Percentiles rank a stretch among this genome's conserved stretches.
phyloP scores from a whole-genome alignment of 2,888 invertebrate genomes.

The Cryptocheilus praepositus region DNA sequence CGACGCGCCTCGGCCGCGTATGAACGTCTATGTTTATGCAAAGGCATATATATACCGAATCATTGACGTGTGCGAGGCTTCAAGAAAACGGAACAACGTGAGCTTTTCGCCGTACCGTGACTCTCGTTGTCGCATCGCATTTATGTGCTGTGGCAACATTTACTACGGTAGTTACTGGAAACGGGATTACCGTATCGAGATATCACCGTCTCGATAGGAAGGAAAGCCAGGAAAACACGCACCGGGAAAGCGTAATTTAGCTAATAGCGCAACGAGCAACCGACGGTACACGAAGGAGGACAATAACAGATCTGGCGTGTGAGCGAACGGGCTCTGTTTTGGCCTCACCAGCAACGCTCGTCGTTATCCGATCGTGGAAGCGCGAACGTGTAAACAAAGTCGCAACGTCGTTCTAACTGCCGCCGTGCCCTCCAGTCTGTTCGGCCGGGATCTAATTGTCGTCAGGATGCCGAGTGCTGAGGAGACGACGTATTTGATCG shows the following conservation, averaged over 20 bases:
- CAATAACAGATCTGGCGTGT: constrained; percentile 35
- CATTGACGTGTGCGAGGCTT: constrained; percentile 29
- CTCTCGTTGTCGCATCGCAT: not conserved
- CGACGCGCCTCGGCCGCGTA: constrained; percentile 26
- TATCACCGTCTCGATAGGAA: not conserved
- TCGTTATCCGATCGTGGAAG: constrained; percentile 14
- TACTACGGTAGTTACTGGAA: not conserved
- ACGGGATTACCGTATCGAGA: not conserved
- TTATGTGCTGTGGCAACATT: not conserved
- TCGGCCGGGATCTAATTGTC: constrained; percentile 19
- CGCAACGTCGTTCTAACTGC: constrained; percentile 27
- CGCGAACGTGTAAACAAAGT: constrained; percentile 39
- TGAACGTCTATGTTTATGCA: constrained; percentile 6
- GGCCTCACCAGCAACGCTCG: constrained; percentile 16
- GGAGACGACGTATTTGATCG: constrained; percentile 69
- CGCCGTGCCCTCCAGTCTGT: constrained; percentile 23
- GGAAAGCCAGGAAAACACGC: not conserved
- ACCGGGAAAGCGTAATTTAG: not conserved
- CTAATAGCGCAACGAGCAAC: no score
- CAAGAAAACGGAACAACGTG: constrained; percentile 30
- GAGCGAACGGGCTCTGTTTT: constrained; percentile 6
- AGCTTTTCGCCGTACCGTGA: not conserved
- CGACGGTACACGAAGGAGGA: constrained; percentile 25
- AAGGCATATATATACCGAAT: constrained; percentile 14
- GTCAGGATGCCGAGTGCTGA: constrained; percentile 71